phyloP scores from a whole-genome alignment of 2,113 vertebrate species.

The Bos taurus region DNA sequence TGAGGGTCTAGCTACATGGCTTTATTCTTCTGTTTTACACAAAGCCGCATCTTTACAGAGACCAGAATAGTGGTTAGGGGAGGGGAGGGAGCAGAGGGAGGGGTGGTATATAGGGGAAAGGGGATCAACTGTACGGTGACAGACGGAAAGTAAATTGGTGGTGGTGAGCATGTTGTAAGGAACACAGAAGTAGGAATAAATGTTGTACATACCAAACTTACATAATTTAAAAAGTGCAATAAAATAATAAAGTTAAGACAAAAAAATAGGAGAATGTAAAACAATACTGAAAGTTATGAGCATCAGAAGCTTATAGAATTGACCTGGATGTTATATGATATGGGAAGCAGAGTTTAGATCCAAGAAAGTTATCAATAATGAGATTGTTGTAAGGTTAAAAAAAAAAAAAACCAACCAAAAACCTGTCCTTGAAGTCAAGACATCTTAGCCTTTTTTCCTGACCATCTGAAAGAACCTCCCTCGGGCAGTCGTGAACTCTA shows the following conservation, averaged over 20 bases:
- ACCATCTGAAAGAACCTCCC: neutral
- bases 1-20: neutral
- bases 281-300: neutral
- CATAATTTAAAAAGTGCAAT: neutral
- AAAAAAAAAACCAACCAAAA: neutral
- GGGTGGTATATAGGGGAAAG: neutral
- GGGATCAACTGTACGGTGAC: neutral
- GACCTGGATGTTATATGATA: neutral
- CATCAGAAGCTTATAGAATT: neutral
- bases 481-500: neutral
- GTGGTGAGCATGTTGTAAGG: neutral
- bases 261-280: neutral
- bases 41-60: neutral
- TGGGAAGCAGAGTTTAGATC: neutral
- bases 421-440: neutral
- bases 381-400: neutral
- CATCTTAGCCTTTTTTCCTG: neutral
- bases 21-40: neutral
- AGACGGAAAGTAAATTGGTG: neutral
- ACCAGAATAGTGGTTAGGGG: neutral
- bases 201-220: neutral
- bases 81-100: neutral
- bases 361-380: neutral
- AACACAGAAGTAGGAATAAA: neutral
- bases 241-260: neutral